Base-by-base conservation (phyloP, 2,797 vertebrate genomes). In the Hippoglossus hippoglossus region DNA sequence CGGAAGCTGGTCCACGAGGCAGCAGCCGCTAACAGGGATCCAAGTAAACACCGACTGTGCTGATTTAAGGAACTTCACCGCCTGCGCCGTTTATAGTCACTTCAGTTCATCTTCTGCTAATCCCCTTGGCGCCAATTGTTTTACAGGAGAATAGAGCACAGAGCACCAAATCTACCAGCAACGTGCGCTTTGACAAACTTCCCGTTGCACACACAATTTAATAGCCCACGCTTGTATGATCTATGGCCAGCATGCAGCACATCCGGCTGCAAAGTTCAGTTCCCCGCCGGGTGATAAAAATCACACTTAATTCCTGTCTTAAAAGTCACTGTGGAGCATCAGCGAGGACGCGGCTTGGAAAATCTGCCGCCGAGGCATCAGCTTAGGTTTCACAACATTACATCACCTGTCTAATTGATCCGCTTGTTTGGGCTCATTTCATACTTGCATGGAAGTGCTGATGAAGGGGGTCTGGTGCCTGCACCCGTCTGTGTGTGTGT, bases 391-490 rank as follows among this genome's bases (percentile, higher is more conserved):
- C 90, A 91, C 87, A 89, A 71, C 88, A 82, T 90, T 89, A 91
- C 92, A 89, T 93, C 90, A 93, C 88, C 91, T 73, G 86, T 81
- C 69, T 92, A 90, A 92, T 89, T 89, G 88, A 90, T 89, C 82
- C 24, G 60, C 84, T 85, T 87, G 91, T 89, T 91, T 89, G 84
- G 85, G 86, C 81, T 90, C 79, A 89, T 87, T 85, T 88, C 86
- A 89, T 86, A 90, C 87, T 84, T 89, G 87, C 75, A 72, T 89
- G 77, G 86, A 91, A 84, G 80, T 88, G 88, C 90, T 93, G 89
- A 92, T 90, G 87, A 82, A 90, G 77, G 75, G 76, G 68, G 61
- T 84, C 79, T 77, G 58, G 50, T 64, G 52, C 16, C 65, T 24
- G 67, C 50, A 55, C 16, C 50, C 64, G 26, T 53, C n/a, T 65